A percentile compares a stretch with the other conserved stretches of the same genome.
Conservation (phyloP, 1,140 invertebrate species). For the Lithobius niger region DNA sequence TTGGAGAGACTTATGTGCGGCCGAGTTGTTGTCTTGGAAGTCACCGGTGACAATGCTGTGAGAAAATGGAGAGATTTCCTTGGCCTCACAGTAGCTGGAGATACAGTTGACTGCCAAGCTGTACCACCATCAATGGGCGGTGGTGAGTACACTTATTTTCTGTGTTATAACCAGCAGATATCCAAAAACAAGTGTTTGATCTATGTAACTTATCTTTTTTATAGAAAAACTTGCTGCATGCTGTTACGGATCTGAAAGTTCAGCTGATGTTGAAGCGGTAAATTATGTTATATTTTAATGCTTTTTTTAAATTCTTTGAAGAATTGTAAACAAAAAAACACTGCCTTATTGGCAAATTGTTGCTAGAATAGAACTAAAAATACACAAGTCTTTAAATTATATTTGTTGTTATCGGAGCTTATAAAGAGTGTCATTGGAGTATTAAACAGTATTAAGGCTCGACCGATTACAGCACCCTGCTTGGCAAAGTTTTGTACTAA, state of each 20-base stretch:
- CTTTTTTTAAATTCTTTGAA: constrained; percentile 47
- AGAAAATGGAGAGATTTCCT: constrained; percentile 43
- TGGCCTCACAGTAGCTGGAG: constrained; percentile 49
- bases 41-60: constrained; percentile 57
- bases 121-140: constrained; percentile 49
- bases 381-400: no score
- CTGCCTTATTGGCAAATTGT: no score
- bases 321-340: constrained; percentile 31
- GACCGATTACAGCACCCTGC: no score
- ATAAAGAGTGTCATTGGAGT: no score
- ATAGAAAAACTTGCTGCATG: constrained; percentile 44
- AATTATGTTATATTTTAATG: constrained; percentile 12
- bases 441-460: no score
- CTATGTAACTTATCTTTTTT: constrained; percentile 11
- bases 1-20: constrained; percentile 45
- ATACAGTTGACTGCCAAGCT: constrained; percentile 36
- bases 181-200: constrained; percentile 9
- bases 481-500: no score
- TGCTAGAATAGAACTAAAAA: no score
- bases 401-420: no score
- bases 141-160: no score
- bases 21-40: constrained; percentile 53
- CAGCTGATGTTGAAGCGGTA: constrained; percentile 41
- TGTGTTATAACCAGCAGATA: no score
- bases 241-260: constrained; percentile 48